phyloP scores from a whole-genome alignment of 2,113 vertebrate species.

The Epinephelus fuscoguttatus region DNA sequence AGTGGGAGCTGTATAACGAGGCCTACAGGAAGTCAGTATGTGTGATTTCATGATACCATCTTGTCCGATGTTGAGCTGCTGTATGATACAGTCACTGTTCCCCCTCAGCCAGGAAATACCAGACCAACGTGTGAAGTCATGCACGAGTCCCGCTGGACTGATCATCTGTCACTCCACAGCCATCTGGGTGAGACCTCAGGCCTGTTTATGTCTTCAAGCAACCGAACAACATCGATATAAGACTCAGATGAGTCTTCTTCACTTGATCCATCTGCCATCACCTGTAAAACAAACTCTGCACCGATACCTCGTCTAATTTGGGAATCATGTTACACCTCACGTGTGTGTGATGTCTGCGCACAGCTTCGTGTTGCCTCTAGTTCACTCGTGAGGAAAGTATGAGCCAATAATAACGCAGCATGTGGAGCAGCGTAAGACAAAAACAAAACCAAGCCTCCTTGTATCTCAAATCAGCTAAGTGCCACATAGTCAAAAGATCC shows the following conservation, averaged over 20 bases:
- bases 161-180: conserved; percentile 80
- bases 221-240: conserved; percentile 62
- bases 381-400: neutral
- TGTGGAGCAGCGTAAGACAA: conserved; percentile 25
- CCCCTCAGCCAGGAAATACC: conserved; percentile 51
- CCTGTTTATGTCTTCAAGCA: conserved; percentile 76
- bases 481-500: conserved; percentile 72
- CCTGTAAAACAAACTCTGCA: conserved; percentile 40
- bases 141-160: conserved; percentile 77
- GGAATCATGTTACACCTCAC: neutral
- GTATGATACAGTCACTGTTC: neutral
- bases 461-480: conserved; percentile 67
- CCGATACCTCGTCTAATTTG: neutral
- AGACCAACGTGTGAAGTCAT: conserved; percentile 71
- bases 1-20: neutral
- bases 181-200: conserved; percentile 76
- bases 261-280: conserved; percentile 60
- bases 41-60: conserved; percentile 23
- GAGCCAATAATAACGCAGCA: conserved; percentile 14
- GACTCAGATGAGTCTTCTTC: conserved; percentile 70
- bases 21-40: neutral
- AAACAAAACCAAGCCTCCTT: conserved; percentile 64
- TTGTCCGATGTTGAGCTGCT: neutral
- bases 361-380: neutral
- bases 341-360: neutral